Evolutionary conservation across 1,140 invertebrate species (phyloP).

Genomic region (Teleopsis dalmanni): DNA sequence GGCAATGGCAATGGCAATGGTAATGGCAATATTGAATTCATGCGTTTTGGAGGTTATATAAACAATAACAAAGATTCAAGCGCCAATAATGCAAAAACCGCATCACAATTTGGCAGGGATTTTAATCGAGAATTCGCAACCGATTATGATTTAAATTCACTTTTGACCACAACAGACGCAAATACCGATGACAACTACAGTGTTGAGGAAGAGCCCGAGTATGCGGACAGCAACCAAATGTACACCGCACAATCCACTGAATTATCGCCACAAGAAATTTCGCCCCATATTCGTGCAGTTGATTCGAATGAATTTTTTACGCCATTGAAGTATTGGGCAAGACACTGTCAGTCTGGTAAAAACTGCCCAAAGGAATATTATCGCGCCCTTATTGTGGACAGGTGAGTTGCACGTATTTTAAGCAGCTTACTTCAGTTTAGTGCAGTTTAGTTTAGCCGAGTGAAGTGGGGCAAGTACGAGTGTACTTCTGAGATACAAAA

Average conservation of each 20-base stretch:
- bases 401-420: conserved; percentile 20
- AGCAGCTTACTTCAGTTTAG: neutral
- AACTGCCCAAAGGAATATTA: conserved; percentile 34
- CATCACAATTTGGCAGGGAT: no score
- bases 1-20: conserved; percentile 12
- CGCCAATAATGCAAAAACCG: conserved; percentile 17
- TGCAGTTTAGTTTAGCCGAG: neutral
- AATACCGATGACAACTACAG: neutral
- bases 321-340: conserved; percentile 24
- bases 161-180: neutral
- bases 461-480: no score
- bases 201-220: neutral
- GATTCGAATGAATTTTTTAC: conserved; percentile 13
- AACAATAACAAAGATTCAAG: neutral
- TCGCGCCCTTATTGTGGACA: conserved; percentile 29
- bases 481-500: no score
- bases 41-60: neutral
- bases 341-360: conserved; percentile 20
- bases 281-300: conserved; percentile 6
- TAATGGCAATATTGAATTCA: neutral
- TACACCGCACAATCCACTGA: conserved; percentile 9
- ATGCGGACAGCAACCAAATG: neutral
- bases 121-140: conserved; percentile 31
- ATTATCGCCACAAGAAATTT: neutral
- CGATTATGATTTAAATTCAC: conserved; percentile 29